A percentile compares a stretch with the other conserved stretches of the same genome.
Evolutionary conservation across 1,140 invertebrate genomes (phyloP).

Genomic region (Pararge aegeria): DNA sequence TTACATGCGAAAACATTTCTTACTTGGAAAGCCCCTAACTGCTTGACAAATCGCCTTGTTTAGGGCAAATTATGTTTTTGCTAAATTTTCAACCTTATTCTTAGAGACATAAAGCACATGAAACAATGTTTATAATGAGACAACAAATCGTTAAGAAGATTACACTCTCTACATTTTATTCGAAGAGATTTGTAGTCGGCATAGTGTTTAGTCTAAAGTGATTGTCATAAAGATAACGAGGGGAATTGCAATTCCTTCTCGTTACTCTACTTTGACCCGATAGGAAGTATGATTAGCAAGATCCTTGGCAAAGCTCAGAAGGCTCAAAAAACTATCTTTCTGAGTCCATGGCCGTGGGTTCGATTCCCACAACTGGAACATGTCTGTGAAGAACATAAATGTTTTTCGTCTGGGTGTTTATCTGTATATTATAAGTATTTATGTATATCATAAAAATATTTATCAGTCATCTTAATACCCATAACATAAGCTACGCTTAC

Average conservation of each 20-base stretch:
- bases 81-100: not conserved
- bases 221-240: conserved; percentile 7
- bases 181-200: conserved; percentile 11
- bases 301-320: too few species aligned
- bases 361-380: too few species aligned
- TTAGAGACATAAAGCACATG: not conserved
- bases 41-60: conserved; percentile 18
- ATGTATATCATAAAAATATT: too few species aligned
- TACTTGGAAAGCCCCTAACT: conserved; percentile 17
- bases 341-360: too few species aligned
- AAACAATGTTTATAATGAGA: not conserved
- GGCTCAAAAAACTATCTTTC: too few species aligned
- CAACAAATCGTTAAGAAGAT: conserved; percentile 14
- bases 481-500: too few species aligned
- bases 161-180: conserved; percentile 19
- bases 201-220: conserved; percentile 1
- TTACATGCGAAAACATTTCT: conserved; percentile 16
- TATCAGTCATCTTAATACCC: too few species aligned
- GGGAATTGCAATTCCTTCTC: not conserved
- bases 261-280: too few species aligned
- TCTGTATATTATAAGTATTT: too few species aligned
- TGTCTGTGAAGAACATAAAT: too few species aligned
- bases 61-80: not conserved
- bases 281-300: too few species aligned
- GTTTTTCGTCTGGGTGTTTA: too few species aligned